A percentile compares a stretch with the other conserved stretches of the same genome.
phyloP scores from a whole-genome alignment of 2,113 vertebrate species.

The Solenodon paradoxus region DNA sequence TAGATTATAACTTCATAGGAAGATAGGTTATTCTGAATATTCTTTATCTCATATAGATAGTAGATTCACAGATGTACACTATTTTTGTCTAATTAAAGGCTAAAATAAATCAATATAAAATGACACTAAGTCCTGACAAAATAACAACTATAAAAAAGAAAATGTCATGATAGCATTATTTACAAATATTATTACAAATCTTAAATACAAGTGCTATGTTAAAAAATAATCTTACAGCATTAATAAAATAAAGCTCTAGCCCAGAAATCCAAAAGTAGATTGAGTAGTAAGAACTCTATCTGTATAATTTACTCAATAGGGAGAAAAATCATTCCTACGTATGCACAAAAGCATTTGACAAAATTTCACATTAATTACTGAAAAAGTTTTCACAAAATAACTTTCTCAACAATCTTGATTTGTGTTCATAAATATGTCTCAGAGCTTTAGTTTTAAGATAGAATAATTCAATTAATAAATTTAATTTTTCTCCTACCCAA shows the following conservation, averaged over 20 bases:
- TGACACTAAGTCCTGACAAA: not conserved
- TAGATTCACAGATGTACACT: not conserved
- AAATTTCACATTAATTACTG: not conserved
- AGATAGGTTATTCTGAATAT: not conserved
- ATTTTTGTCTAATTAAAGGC: not conserved
- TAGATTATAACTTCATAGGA: not conserved
- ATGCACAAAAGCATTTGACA: not conserved
- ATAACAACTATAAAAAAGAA: not conserved
- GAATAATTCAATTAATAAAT: not conserved
- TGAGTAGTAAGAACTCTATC: not conserved
- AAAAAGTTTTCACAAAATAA: not conserved
- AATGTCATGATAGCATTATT: not conserved
- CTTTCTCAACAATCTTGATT: not conserved
- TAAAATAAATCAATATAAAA: not conserved
- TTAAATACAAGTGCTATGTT: not conserved
- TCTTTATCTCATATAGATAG: not conserved
- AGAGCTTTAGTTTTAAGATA: not conserved
- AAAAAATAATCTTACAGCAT: not conserved
- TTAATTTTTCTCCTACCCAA: not conserved
- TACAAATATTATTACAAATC: not conserved
- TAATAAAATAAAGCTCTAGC: not conserved
- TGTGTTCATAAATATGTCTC: not conserved
- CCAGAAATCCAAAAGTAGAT: not conserved
- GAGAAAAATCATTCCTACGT: not conserved
- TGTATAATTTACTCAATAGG: not conserved